Base-by-base conservation (phyloP, 2,797 vertebrate genomes). In the Merluccius polli region DNA sequence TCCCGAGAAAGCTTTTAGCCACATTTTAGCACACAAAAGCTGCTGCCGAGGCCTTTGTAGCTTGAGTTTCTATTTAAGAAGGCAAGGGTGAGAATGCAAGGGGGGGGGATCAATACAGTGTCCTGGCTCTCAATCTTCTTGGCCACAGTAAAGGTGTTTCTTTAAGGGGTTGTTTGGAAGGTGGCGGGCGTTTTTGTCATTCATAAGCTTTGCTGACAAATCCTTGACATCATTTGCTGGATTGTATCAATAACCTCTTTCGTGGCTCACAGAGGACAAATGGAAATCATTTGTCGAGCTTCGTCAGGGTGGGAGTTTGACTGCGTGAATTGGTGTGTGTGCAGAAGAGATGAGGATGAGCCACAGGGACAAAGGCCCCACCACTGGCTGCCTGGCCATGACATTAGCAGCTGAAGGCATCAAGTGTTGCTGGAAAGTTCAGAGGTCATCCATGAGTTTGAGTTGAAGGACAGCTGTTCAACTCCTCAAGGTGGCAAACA, bases 161-260 rank as follows among this genome's bases (percentile, higher is more conserved):
- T 93, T 27, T 78, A 83, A 73, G 81, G 75, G 73, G 82, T 85
- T 74, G 79, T 75, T 80, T 74, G 81, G 79, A 81, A 74, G 78
- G 82, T 78, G 88, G 84, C 72, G 83, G 81, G 79, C 30, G 73
- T 94, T 96, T 97, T 96, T 98, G 95, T 98, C 95, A 97, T 98
- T 98, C 95, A 95, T 97, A 97, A 96, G 95, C 96, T 94, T 93
- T 92, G 92, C 95, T 95, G 95, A 96, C 95, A 97, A 98, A 98
- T 98, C 95, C 96, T 96, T 95, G 95, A 96, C 97, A 97, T 95
- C 95, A 96, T 96, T 95, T 95, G 91, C 86, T 85, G 91, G 95
- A 94, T 96, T 93, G 95, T 96, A 97, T 98, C 94, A 95, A 98
- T 97, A 96, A 95, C 94, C 95, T 96, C 93, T 95, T 95, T 93